These are phyloP conservation scores for Muraenolepis orangiensis DNA, from an alignment of 2,797 vertebrate species.

Conservation along the genomic window DNA sequence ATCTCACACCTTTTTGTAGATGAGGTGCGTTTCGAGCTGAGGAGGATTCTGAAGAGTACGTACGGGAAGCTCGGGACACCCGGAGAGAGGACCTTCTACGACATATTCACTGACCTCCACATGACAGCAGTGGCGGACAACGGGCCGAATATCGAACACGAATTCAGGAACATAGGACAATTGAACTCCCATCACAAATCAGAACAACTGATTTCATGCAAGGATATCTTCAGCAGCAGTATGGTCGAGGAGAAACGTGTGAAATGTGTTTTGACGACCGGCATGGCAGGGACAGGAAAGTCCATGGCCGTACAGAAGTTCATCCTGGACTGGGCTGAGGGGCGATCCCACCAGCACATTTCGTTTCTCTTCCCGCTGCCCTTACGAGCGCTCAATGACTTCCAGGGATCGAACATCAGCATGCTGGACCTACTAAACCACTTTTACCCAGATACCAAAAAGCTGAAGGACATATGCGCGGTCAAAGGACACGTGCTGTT, in stretches of 20 bases:
- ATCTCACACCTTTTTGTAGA: constrained; percentile 51
- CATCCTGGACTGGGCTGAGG: constrained; percentile 70
- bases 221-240: constrained; percentile 45
- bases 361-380: constrained; percentile 68
- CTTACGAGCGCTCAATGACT: constrained; percentile 62
- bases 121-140: constrained; percentile 50
- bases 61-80: constrained; percentile 42
- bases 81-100: constrained; percentile 48
- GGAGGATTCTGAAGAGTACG: constrained; percentile 52
- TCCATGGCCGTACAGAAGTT: constrained; percentile 63
- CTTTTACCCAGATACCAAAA: constrained; percentile 66
- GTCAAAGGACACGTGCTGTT: constrained; percentile 59
- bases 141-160: constrained; percentile 71
- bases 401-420: constrained; percentile 41
- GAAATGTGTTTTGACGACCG: constrained; percentile 48
- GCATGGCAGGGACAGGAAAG: constrained; percentile 73
- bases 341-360: constrained; percentile 52
- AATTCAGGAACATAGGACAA: constrained; percentile 60
- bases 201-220: constrained; percentile 15
- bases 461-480: constrained; percentile 42
- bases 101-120: constrained; percentile 52
- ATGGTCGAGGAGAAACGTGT: neutral
- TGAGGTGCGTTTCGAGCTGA: constrained; percentile 65
- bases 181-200: constrained; percentile 37
- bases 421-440: constrained; percentile 58